A percentile compares a stretch with the other conserved stretches of the same genome.
These are phyloP conservation scores for Batillaria attramentaria DNA, from an alignment of 1,140 invertebrate species.

Conservation along the genomic window DNA sequence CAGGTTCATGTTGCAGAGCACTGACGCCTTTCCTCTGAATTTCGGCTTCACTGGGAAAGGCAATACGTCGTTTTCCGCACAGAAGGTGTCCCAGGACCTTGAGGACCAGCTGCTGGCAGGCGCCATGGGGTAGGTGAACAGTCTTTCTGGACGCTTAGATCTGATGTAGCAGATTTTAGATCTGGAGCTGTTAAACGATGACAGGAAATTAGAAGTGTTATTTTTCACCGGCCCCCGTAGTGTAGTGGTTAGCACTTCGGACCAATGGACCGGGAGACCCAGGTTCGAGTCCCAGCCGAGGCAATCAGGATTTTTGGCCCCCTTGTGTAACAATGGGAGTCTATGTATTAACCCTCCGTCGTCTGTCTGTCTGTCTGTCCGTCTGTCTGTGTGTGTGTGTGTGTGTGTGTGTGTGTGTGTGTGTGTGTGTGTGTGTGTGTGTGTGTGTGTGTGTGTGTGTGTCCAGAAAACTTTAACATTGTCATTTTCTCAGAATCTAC, in stretches of 20 bases:
- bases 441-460: conserved; percentile 8
- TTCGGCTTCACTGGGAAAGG: conserved; percentile 72
- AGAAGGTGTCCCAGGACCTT: conserved; percentile 58
- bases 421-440: conserved; percentile 6
- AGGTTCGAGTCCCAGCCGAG: too few species aligned
- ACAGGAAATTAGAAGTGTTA: too few species aligned
- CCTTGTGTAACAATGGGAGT: too few species aligned
- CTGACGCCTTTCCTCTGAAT: conserved; percentile 70
- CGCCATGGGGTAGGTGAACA: conserved; percentile 69
- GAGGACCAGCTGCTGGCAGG: conserved; percentile 69
- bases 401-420: conserved; percentile 6
- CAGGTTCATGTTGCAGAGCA: conserved; percentile 70
- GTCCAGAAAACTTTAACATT: not conserved
- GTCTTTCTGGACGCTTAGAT: too few species aligned
- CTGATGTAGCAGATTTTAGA: too few species aligned
- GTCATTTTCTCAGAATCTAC: not conserved
- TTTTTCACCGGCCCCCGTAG: too few species aligned
- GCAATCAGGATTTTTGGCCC: too few species aligned
- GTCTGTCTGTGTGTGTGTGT: not conserved
- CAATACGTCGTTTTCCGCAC: conserved; percentile 59
- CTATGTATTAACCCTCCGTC: too few species aligned
- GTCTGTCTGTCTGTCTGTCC: too few species aligned
- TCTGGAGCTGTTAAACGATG: too few species aligned
- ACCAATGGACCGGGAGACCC: too few species aligned
- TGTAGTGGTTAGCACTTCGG: too few species aligned